phyloP scores from a whole-genome alignment of 2,888 invertebrate species.

The Dicyrtomina minuta region DNA sequence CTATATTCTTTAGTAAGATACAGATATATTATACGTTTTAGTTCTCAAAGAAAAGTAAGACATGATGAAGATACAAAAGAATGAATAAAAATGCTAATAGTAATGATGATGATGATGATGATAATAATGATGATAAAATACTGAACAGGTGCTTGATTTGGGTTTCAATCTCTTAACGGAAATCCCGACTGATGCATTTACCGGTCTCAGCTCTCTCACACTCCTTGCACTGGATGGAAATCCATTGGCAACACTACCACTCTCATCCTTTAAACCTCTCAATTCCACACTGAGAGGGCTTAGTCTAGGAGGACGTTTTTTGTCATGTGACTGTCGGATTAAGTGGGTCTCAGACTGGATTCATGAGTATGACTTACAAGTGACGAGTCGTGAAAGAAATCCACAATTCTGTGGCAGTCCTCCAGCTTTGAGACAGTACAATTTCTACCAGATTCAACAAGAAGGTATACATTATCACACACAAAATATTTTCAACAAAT shows the following conservation, averaged over 20 bases:
- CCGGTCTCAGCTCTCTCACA: conserved; percentile 79
- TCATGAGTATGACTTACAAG: conserved; percentile 80
- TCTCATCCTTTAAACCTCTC: conserved; percentile 73
- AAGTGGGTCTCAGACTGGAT: conserved; percentile 92
- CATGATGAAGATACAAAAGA: too few species aligned
- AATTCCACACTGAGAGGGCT: conserved; percentile 81
- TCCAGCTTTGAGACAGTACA: conserved; percentile 72
- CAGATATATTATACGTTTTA: too few species aligned
- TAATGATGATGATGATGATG: not conserved
- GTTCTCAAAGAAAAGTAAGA: too few species aligned
- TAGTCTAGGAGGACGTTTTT: conserved; percentile 82
- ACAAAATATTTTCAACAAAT: not conserved
- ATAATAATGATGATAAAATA: conserved; percentile 1
- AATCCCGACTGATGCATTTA: conserved; percentile 76
- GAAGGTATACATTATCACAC: conserved; percentile 61
- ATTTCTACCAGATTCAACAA: conserved; percentile 82
- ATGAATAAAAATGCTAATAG: not conserved
- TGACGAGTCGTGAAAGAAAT: conserved; percentile 85
- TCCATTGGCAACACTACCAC: conserved; percentile 80
- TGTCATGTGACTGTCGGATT: conserved; percentile 84
- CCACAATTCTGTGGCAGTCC: conserved; percentile 81
- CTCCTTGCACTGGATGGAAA: conserved; percentile 87
- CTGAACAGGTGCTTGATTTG: conserved; percentile 74
- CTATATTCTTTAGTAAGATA: too few species aligned
- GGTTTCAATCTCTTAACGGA: conserved; percentile 86